Evolutionary conservation across 1,140 invertebrate genomes (phyloP).

Genomic region (Sarcophaga bullata): DNA sequence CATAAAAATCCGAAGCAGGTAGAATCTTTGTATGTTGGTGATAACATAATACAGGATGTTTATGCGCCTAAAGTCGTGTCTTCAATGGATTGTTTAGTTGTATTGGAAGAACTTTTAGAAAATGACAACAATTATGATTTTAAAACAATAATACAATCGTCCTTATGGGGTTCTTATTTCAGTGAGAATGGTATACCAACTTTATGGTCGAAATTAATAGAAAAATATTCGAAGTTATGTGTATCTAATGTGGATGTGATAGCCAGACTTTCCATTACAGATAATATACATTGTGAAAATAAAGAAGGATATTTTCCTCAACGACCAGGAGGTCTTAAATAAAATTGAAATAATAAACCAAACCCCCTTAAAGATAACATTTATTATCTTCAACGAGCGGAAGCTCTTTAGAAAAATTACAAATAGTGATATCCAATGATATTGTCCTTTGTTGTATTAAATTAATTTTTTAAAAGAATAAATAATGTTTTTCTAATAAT

Average conservation of each 20-base stretch:
- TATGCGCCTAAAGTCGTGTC: slow-evolving; percentile 72
- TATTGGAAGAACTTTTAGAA: slow-evolving; percentile 77
- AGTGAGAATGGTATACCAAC: slow-evolving; percentile 66
- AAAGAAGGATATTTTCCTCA: slow-evolving; percentile 53
- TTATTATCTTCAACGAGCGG: neutral
- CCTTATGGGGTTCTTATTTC: slow-evolving; percentile 77
- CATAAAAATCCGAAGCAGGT: slow-evolving; percentile 67
- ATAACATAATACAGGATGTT: slow-evolving; percentile 83
- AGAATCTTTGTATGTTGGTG: slow-evolving; percentile 79
- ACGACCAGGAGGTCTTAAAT: slow-evolving; percentile 42
- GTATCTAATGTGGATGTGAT: slow-evolving; percentile 74
- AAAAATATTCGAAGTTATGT: slow-evolving; percentile 75
- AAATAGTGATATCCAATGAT: too few relatives aligned
- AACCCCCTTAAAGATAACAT: neutral
- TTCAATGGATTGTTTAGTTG: slow-evolving; percentile 75
- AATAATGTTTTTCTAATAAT: too few relatives aligned
- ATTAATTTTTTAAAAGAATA: too few relatives aligned
- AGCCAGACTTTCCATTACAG: slow-evolving; percentile 65
- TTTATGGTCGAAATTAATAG: slow-evolving; percentile 75
- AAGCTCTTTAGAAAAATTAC: too few relatives aligned
- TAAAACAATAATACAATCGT: slow-evolving; percentile 69
- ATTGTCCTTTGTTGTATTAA: too few relatives aligned
- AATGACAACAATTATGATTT: slow-evolving; percentile 48
- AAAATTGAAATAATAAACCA: too few relatives aligned
- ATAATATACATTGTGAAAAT: slow-evolving; percentile 55